Percentiles rank a stretch among this genome's conserved stretches.
phyloP scores from a whole-genome alignment of 2,113 vertebrate species.

The Nannobrachium achirus region DNA sequence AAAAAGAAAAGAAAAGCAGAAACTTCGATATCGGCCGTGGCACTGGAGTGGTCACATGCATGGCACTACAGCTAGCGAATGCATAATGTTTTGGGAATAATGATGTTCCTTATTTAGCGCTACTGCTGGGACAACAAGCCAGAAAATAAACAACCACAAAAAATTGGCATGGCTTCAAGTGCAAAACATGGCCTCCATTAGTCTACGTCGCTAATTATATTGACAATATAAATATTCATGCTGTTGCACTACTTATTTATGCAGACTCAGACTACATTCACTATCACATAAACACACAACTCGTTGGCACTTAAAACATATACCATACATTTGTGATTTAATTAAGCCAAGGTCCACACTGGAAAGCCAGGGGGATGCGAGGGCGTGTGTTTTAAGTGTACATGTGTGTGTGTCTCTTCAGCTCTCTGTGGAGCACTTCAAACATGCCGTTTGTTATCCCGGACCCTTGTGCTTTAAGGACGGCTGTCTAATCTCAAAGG shows the following conservation, averaged over 20 bases:
- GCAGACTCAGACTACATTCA: slow-evolving; percentile 65
- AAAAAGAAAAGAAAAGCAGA: slow-evolving; percentile 29
- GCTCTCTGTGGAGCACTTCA: slow-evolving; percentile 80
- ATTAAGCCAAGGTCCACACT: slow-evolving; percentile 74
- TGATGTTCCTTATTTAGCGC: slow-evolving; percentile 78
- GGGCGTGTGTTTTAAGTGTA: not conserved
- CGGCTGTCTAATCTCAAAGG: slow-evolving; percentile 76
- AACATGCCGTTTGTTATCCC: slow-evolving; percentile 83
- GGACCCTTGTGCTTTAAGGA: slow-evolving; percentile 78
- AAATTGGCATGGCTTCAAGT: slow-evolving; percentile 78
- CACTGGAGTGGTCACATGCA: slow-evolving; percentile 57
- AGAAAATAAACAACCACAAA: slow-evolving; percentile 77
- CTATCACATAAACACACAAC: slow-evolving; percentile 73
- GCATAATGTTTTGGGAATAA: slow-evolving; percentile 70
- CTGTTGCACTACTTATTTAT: slow-evolving; percentile 75
- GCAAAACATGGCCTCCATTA: slow-evolving; percentile 79
- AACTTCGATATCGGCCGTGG: slow-evolving; percentile 55
- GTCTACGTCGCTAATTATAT: slow-evolving; percentile 82
- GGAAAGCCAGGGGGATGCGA: slow-evolving; percentile 47
- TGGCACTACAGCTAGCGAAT: slow-evolving; percentile 37
- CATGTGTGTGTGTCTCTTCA: slow-evolving; percentile 27
- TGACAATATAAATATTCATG: slow-evolving; percentile 85
- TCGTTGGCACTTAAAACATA: slow-evolving; percentile 77
- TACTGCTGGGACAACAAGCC: slow-evolving; percentile 69
- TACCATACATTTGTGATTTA: slow-evolving; percentile 76